Base-by-base conservation (phyloP, 2,888 invertebrate genomes). In the Cecidostiba fungosa region DNA sequence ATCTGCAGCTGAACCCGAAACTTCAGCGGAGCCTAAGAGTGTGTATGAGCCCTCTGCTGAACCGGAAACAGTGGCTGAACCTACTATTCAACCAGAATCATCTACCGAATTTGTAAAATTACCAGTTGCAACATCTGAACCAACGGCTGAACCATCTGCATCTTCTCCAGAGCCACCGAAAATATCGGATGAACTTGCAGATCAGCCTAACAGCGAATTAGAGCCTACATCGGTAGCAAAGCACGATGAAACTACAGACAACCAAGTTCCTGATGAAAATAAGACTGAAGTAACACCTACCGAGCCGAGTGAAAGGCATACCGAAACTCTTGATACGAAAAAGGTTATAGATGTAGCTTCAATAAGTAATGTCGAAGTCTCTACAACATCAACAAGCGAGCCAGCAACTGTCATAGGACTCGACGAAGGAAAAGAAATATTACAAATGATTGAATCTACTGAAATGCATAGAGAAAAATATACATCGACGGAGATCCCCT, bases 121-220 rank as follows among this genome's bases (percentile, higher is more conserved):
- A 81, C 85, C 91, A 0, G 89, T 90, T 88, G 90, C 92, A 0
- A 43, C 54, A 59, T 19, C 12, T 26, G 90, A 91, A 87, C 90
- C 91, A 77, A 88, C 91, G 92, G 93, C 23, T 19, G 54, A 76
- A 77, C 81, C 83, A 54, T 36, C 70, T n/a, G 54, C 92, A 85
- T 92, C 89, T 91, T 91, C 85, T 89, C 70, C 88, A 19, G 87
- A 88, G 84, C 69, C 88, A 36, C 80, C 69, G 92, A 93, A 59
- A 88, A 6, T 88, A 90, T 82, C 88, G 54, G 3, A 89, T 19
- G 81, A 89, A 70, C 79, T 91, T 79, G 19, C 87, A 76, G 83
- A 86, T 77, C 32, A 88, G 84, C 36, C 79, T 62, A 87, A 74
- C 74, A 76, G 87, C 6, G 80, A 84, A 59, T 23, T 94, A 0